Evolutionary conservation across 1,140 invertebrate species (phyloP).

Genomic region (Eufriesea mexicana): DNA sequence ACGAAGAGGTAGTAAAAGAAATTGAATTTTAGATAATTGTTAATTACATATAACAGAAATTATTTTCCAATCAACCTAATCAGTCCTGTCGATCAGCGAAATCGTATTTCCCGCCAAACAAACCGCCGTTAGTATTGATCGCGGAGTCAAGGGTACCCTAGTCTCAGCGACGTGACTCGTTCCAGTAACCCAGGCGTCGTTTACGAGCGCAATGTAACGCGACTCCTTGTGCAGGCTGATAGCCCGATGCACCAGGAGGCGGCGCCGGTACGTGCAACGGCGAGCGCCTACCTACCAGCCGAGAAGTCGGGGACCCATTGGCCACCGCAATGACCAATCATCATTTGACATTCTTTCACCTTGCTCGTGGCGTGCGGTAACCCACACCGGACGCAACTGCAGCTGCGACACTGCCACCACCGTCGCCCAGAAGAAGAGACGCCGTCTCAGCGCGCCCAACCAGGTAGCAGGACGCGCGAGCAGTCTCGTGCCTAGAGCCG

Average conservation of each 20-base stretch:
- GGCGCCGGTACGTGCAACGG: slow-evolving; percentile 71
- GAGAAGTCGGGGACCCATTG: slow-evolving; percentile 76
- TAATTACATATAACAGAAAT: neutral
- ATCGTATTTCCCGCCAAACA: neutral
- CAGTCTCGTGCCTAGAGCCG: slow-evolving; percentile 32
- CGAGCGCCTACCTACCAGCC: slow-evolving; percentile 72
- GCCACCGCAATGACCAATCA: slow-evolving; percentile 81
- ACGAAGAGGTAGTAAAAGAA: too few species aligned
- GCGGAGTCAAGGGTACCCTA: neutral
- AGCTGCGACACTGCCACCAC: slow-evolving; percentile 26
- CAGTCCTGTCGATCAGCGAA: neutral
- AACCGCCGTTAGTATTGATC: neutral
- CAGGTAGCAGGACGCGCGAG: slow-evolving; percentile 5
- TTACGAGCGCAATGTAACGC: slow-evolving; percentile 54
- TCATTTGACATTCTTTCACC: slow-evolving; percentile 81
- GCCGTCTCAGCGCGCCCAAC: neutral
- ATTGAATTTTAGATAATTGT: too few species aligned
- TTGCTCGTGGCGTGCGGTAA: slow-evolving; percentile 60
- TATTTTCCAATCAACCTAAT: neutral
- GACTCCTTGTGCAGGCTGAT: slow-evolving; percentile 59
- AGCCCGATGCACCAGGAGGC: slow-evolving; percentile 75
- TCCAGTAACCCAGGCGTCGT: slow-evolving; percentile 22
- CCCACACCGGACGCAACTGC: slow-evolving; percentile 31
- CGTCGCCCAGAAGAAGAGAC: slow-evolving; percentile 19
- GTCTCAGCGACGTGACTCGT: neutral